These are phyloP conservation scores for Gastrophryne carolinensis DNA, from an alignment of 2,797 vertebrate species.

Conservation along the genomic window DNA sequence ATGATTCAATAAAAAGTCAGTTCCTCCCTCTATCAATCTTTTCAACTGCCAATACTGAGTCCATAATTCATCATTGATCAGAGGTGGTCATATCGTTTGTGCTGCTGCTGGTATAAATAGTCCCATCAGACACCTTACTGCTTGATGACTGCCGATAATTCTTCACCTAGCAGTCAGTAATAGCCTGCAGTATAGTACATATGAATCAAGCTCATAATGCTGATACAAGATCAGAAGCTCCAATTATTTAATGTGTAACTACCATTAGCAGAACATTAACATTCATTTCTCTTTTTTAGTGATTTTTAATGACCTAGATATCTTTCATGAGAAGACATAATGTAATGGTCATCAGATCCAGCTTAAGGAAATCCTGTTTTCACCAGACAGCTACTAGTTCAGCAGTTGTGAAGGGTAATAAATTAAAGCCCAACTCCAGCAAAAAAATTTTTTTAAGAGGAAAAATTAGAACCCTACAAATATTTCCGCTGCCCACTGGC, in stretches of 20 bases:
- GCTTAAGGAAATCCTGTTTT: too few species aligned
- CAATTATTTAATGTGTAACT: slow-evolving; percentile 24
- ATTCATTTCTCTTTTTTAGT: neutral
- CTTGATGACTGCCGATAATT: slow-evolving; percentile 53
- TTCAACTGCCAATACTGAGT: slow-evolving; percentile 57
- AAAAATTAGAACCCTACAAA: too few species aligned
- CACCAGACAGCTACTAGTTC: too few species aligned
- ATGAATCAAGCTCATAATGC: slow-evolving; percentile 24
- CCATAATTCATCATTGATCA: slow-evolving; percentile 58
- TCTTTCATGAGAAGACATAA: neutral
- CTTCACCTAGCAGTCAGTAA: slow-evolving; percentile 26
- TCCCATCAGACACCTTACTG: slow-evolving; percentile 40
- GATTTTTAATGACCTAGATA: neutral
- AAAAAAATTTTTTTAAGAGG: too few species aligned
- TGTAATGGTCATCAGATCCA: neutral
- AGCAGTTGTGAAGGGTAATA: too few species aligned
- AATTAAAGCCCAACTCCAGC: too few species aligned
- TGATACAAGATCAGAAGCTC: slow-evolving; percentile 5
- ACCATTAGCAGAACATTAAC: slow-evolving; percentile 27
- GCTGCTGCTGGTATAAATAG: slow-evolving; percentile 47
- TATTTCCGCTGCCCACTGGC: too few species aligned
- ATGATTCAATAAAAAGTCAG: too few species aligned
- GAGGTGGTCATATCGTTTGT: slow-evolving; percentile 42
- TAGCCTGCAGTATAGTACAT: slow-evolving; percentile 18
- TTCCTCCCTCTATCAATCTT: too few species aligned